phyloP scores from a whole-genome alignment of 1,140 invertebrate genomes.

The Microplitis mediator region DNA sequence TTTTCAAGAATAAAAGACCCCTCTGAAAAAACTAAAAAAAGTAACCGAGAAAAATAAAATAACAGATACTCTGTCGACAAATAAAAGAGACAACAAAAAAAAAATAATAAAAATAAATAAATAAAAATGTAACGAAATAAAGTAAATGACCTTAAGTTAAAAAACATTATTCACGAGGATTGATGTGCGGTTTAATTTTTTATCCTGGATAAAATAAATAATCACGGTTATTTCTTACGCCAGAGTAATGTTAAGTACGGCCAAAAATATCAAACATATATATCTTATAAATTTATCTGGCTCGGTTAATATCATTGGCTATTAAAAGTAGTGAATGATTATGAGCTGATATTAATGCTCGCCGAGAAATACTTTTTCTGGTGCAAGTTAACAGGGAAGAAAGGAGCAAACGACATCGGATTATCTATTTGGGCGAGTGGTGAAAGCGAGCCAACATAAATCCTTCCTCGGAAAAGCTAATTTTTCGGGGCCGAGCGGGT shows the following conservation, averaged over 20 bases:
- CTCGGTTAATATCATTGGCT: neutral
- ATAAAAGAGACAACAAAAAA: neutral
- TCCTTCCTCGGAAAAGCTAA: slow-evolving; percentile 34
- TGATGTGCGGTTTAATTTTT: slow-evolving; percentile 9
- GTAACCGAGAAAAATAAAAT: too few relatives aligned
- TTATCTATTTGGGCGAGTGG: slow-evolving; percentile 39
- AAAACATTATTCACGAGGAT: slow-evolving; percentile 17
- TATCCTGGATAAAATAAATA: too few relatives aligned
- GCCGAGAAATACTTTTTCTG: slow-evolving; percentile 2
- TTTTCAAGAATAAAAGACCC: too few relatives aligned
- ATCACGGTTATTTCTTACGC: too few relatives aligned
- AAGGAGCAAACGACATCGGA: slow-evolving; percentile 21
- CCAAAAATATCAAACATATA: too few relatives aligned
- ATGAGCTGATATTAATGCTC: slow-evolving; percentile 1
- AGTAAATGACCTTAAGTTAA: neutral
- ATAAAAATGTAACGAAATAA: neutral
- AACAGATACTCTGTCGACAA: too few relatives aligned
- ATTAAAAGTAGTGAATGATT: slow-evolving; percentile 18
- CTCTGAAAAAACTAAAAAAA: too few relatives aligned
- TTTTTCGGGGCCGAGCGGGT: slow-evolving; percentile 38
- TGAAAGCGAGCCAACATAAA: slow-evolving; percentile 47
- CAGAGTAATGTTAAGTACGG: too few relatives aligned
- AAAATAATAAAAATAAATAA: neutral
- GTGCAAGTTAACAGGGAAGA: neutral
- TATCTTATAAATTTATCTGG: neutral